Evolutionary conservation across 2,888 invertebrate genomes (phyloP).

Genomic region (Meloe dianella): DNA sequence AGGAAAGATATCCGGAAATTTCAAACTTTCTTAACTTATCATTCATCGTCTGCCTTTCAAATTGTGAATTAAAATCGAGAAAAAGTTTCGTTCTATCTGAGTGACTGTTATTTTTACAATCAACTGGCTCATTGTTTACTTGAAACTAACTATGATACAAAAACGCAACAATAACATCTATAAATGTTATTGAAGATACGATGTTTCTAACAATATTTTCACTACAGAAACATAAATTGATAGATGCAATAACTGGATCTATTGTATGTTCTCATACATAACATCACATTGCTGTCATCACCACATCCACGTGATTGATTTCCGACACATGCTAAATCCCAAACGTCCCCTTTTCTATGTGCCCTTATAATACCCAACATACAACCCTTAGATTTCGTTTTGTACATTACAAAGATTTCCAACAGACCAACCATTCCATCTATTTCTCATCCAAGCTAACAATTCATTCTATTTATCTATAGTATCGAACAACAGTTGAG

Average conservation of each 20-base stretch:
- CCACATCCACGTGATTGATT: conserved; percentile 49
- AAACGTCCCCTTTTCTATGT: conserved; percentile 34
- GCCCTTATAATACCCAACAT: conserved; percentile 20
- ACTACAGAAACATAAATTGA: conserved; percentile 21
- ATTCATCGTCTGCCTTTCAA: too few species aligned
- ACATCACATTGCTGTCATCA: conserved; percentile 46
- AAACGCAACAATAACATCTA: background rate
- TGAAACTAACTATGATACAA: background rate
- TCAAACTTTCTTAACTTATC: too few species aligned
- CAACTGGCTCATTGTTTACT: background rate
- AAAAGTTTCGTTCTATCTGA: too few species aligned
- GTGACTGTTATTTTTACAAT: background rate
- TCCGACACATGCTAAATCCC: conserved; percentile 47
- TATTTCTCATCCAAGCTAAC: conserved; percentile 8
- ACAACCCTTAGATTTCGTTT: conserved; percentile 11
- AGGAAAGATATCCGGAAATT: too few species aligned
- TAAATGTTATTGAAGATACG: too few species aligned
- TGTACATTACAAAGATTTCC: conserved; percentile 17
- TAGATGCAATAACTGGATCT: conserved; percentile 38
- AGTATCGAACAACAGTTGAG: conserved; percentile 7
- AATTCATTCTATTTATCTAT: conserved; percentile 8
- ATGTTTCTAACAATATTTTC: background rate
- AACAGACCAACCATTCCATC: conserved; percentile 12
- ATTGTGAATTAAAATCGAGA: too few species aligned
- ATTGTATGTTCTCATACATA: conserved; percentile 41